Conservation (phyloP, 1,140 invertebrate species). For the Caenorhabditis tropicalis region DNA sequence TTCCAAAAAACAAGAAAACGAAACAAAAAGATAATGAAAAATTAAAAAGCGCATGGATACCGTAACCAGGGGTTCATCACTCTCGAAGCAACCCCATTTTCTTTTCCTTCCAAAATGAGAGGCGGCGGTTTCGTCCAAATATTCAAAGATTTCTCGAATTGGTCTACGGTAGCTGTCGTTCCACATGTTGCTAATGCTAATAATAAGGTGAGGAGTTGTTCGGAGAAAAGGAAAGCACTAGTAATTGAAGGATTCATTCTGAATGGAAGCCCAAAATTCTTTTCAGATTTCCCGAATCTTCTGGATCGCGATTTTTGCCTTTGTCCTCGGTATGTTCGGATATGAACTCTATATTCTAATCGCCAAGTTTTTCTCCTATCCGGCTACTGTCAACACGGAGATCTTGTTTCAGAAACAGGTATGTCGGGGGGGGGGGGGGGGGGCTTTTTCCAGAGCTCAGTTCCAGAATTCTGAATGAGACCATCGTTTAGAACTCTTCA, state of each 20-base stretch:
- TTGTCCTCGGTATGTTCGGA: conserved; percentile 36
- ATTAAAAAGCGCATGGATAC: too few species aligned
- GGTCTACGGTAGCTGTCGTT: conserved; percentile 47
- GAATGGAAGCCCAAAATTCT: background rate
- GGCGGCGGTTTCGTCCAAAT: conserved; percentile 31
- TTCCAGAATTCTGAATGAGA: too few species aligned
- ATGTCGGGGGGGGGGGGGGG: background rate
- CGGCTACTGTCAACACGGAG: conserved; percentile 41
- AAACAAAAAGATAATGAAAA: too few species aligned
- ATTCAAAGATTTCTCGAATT: conserved; percentile 50
- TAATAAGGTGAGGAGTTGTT: conserved; percentile 2
- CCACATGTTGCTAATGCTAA: conserved; percentile 48
- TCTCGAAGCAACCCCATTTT: too few species aligned
- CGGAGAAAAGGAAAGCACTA: background rate
- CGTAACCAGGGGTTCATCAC: too few species aligned
- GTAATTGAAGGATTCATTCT: background rate
- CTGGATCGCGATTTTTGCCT: conserved; percentile 27
- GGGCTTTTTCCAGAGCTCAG: background rate
- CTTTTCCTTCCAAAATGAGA: background rate
- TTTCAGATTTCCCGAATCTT: conserved; percentile 43
- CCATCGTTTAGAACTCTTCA: too few species aligned
- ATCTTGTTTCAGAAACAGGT: conserved; percentile 45
- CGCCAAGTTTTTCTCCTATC: conserved; percentile 45
- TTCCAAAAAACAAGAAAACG: too few species aligned
- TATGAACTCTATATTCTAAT: conserved; percentile 52